A percentile compares a stretch with the other conserved stretches of the same genome.
phyloP scores from a whole-genome alignment of 2,113 vertebrate species.

The Planiliza haematocheilus region DNA sequence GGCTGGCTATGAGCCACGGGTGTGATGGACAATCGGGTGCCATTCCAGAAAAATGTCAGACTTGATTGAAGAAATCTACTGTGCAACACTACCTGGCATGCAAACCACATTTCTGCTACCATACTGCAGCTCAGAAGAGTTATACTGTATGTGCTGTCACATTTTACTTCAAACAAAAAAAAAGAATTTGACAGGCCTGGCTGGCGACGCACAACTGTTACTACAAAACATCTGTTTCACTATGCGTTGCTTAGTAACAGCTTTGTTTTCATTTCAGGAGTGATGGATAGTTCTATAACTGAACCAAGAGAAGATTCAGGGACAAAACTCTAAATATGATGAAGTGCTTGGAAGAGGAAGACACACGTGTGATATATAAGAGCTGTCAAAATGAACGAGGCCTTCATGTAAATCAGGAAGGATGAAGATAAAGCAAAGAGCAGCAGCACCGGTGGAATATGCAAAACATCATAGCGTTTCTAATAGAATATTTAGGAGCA shows the following conservation, averaged over 20 bases:
- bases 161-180: slow-evolving; percentile 45
- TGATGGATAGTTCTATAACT: not conserved
- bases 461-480: not conserved
- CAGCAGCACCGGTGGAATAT: slow-evolving; percentile 1
- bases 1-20: slow-evolving; percentile 43
- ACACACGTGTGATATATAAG: not conserved
- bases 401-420: slow-evolving; percentile 17
- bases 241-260: not conserved
- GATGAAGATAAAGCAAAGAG: slow-evolving; percentile 9
- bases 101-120: slow-evolving; percentile 53
- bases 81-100: slow-evolving; percentile 71
- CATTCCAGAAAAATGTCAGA: slow-evolving; percentile 72
- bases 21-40: slow-evolving; percentile 59
- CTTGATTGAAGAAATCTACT: slow-evolving; percentile 54
- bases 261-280: slow-evolving; percentile 31
- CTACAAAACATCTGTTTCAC: slow-evolving; percentile 4
- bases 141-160: slow-evolving; percentile 56
- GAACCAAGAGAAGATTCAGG: slow-evolving; percentile 18
- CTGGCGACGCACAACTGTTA: slow-evolving; percentile 25
- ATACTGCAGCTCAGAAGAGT: slow-evolving; percentile 44
- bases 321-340: slow-evolving; percentile 15
- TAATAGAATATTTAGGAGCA: not conserved
- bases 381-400: slow-evolving; percentile 21
- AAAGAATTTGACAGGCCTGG: slow-evolving; percentile 31
- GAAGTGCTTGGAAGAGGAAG: slow-evolving; percentile 4